Percentiles rank a stretch among this genome's conserved stretches.
Conservation (phyloP, 2,888 invertebrate genomes). For the Platypus cylindrus region DNA sequence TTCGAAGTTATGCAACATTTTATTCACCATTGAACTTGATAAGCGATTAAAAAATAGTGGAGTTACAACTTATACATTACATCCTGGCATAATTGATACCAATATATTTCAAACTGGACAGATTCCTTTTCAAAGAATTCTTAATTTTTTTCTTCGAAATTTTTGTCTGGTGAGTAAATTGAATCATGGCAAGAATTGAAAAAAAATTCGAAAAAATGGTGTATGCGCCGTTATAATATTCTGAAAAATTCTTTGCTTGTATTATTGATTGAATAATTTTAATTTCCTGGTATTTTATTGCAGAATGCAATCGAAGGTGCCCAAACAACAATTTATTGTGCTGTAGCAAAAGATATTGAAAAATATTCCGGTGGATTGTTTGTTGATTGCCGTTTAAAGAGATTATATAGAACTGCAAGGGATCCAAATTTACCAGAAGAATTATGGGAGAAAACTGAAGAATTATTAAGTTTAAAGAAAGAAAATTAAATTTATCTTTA, state of each 20-base stretch:
- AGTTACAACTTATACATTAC: conserved; percentile 21
- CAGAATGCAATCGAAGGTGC: conserved; percentile 22
- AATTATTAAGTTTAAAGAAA: conserved; percentile 1
- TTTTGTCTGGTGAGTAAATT: no score
- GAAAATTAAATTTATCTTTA: no score
- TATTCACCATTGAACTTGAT: conserved; percentile 22
- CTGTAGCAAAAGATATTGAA: conserved; percentile 24
- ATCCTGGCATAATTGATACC: conserved; percentile 23
- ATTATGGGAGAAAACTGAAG: conserved; percentile 16
- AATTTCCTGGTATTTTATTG: background rate
- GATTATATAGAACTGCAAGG: conserved; percentile 12
- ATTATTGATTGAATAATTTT: no score
- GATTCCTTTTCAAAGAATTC: no score
- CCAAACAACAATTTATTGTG: conserved; percentile 27
- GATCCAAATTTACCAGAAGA: conserved; percentile 12
- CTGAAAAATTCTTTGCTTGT: no score
- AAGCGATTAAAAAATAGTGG: conserved; percentile 17
- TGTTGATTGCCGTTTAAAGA: conserved; percentile 22
- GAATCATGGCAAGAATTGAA: no score
- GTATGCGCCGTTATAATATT: no score
- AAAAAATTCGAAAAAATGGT: no score
- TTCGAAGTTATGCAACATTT: conserved; percentile 22
- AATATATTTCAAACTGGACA: no score
- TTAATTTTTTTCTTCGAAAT: no score
- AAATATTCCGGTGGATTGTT: conserved; percentile 25